phyloP scores from a whole-genome alignment of 2,797 vertebrate genomes.

The Ambastaia sidthimunki region DNA sequence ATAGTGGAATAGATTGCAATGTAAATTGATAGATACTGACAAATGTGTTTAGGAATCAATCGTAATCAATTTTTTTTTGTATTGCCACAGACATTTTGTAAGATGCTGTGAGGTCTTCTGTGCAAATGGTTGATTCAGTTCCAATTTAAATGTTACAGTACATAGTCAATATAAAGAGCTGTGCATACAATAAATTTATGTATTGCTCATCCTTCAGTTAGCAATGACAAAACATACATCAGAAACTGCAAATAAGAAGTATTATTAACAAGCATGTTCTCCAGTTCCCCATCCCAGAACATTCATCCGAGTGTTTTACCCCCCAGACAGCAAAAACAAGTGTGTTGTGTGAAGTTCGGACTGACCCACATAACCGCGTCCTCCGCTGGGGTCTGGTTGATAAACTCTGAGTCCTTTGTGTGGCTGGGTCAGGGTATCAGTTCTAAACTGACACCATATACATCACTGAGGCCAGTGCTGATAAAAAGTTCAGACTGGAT shows the following conservation, averaged over 20 bases:
- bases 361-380: constrained; percentile 17
- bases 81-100: no score
- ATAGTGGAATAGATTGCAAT: no score
- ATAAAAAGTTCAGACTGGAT: neutral
- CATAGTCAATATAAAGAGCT: no score
- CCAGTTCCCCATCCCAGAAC: no score
- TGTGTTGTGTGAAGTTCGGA: constrained; percentile 5
- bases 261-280: neutral
- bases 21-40: no score
- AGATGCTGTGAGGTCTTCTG: no score
- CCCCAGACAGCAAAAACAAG: constrained; percentile 16
- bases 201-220: no score
- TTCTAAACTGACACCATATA: neutral
- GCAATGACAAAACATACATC: neutral
- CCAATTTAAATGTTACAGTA: no score
- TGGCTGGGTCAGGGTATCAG: constrained; percentile 11
- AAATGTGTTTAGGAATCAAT: no score
- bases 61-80: no score
- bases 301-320: neutral
- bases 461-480: neutral
- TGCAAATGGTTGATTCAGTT: no score
- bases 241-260: neutral
- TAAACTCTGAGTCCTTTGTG: constrained; percentile 7
- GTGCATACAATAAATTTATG: no score
- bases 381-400: constrained; percentile 25